These are phyloP conservation scores for Sesamia nonagrioides DNA, from an alignment of 1,140 invertebrate species.

Conservation along the genomic window DNA sequence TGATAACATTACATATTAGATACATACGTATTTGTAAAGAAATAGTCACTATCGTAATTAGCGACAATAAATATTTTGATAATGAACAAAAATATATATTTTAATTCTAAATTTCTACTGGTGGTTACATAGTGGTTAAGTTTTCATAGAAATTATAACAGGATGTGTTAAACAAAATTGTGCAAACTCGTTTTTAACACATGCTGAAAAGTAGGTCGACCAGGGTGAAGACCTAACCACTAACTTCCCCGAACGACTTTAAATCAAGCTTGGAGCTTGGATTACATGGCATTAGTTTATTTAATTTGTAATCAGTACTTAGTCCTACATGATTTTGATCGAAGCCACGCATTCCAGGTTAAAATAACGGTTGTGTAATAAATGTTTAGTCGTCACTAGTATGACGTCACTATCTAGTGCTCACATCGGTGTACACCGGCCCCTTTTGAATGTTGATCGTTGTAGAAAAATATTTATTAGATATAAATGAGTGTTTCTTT, in stretches of 20 bases:
- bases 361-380: conserved; percentile 71
- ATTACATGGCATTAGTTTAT: conserved; percentile 37
- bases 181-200: not conserved
- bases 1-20: conserved; percentile 50
- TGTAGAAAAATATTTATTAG: conserved; percentile 61
- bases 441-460: conserved; percentile 62
- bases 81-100: conserved; percentile 60
- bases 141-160: conserved; percentile 46
- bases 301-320: conserved; percentile 8
- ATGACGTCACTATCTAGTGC: conserved; percentile 49
- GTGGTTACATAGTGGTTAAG: conserved; percentile 33
- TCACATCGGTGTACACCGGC: conserved; percentile 51
- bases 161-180: not conserved
- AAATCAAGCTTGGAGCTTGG: conserved; percentile 52
- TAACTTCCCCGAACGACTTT: conserved; percentile 25
- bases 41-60: conserved; percentile 60
- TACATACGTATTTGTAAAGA: conserved; percentile 66
- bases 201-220: not conserved
- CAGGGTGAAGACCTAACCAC: conserved; percentile 33
- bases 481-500: conserved; percentile 60
- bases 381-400: conserved; percentile 45
- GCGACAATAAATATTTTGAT: conserved; percentile 78
- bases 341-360: conserved; percentile 53
- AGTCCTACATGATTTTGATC: conserved; percentile 16
- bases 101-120: conserved; percentile 58